phyloP scores from a whole-genome alignment of 2,888 invertebrate genomes.

The Leucozona laternaria region DNA sequence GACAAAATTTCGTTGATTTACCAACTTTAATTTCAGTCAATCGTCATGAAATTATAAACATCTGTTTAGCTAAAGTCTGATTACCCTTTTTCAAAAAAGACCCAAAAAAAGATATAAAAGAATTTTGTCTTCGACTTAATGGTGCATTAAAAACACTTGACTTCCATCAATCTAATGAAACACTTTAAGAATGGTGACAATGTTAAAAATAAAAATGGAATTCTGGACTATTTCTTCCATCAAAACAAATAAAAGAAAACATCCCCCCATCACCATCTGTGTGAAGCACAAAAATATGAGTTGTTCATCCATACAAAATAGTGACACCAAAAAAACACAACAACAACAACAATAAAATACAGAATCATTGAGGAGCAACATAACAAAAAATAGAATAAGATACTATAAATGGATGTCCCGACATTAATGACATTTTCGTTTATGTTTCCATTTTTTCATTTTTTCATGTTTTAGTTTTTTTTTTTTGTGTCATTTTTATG shows the following conservation, averaged over 20 bases:
- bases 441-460: constrained; percentile 61
- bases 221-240: constrained; percentile 36
- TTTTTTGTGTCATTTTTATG: constrained; percentile 56
- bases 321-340: constrained; percentile 7
- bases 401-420: constrained; percentile 40
- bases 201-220: constrained; percentile 51
- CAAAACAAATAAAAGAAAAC: background rate
- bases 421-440: constrained; percentile 71
- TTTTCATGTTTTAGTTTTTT: too few relatives aligned
- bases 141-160: constrained; percentile 39
- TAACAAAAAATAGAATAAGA: constrained; percentile 1
- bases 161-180: constrained; percentile 65
- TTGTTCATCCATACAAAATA: constrained; percentile 39
- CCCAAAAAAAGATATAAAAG: background rate
- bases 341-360: background rate
- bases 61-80: background rate
- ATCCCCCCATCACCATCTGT: constrained; percentile 46
- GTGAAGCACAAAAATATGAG: constrained; percentile 45
- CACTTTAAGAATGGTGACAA: constrained; percentile 58
- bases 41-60: too few relatives aligned
- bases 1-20: too few relatives aligned
- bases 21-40: too few relatives aligned
- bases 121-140: constrained; percentile 34
- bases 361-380: background rate
- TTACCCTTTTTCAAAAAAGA: constrained; percentile 28